Base-by-base conservation (phyloP, 2,888 invertebrate genomes). In the Lithophane semibrunnea region DNA sequence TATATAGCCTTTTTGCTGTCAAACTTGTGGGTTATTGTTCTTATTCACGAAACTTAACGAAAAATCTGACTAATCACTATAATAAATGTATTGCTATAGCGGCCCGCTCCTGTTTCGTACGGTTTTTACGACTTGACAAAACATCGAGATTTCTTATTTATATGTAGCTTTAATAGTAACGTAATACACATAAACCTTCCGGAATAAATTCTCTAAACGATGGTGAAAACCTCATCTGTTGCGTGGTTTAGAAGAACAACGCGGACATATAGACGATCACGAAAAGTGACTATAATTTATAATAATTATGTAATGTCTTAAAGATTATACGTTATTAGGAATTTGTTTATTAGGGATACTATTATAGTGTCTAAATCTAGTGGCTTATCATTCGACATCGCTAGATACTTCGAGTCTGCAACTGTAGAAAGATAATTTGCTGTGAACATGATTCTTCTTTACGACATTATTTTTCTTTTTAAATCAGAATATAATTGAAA, bases 1-100 rank as follows among this genome's bases (percentile, higher is more conserved):
- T 52, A 16, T 37, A 3, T 12, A 56, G 1, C n/a, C 24, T 71
- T 80, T 82, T 82, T 84, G 65, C 18, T 47, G 44, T 13, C n/a
- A 21, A 56, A 56, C 13, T 65, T 13, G 16, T 44, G 18, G 47
- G 47, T 61, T 29, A 56, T 47, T 66, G 13, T 67, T 58, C 13
- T 52, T 54, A 29, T 70, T 60, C 13, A 44, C 12, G 16, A 1
- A 52, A 65, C 16, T 64, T 0, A 0, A 21, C 0, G 16, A 16
- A 52, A 58, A 21, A 4, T 21, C 0, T 0, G 13, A 29, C 16
- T 21, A 18, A 3, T 5, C 1, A 29, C 3, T 9, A 13, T 29
- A 29, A n/a, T n/a, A n/a, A n/a, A n/a, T 37, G 3, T 18, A 37
- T 52, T 9, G 21, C 37, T 37, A 37, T 5, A 37, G 5, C 37